Base-by-base conservation (phyloP, 2,113 vertebrate species). In the Cyphomyrus discorhynchus region DNA sequence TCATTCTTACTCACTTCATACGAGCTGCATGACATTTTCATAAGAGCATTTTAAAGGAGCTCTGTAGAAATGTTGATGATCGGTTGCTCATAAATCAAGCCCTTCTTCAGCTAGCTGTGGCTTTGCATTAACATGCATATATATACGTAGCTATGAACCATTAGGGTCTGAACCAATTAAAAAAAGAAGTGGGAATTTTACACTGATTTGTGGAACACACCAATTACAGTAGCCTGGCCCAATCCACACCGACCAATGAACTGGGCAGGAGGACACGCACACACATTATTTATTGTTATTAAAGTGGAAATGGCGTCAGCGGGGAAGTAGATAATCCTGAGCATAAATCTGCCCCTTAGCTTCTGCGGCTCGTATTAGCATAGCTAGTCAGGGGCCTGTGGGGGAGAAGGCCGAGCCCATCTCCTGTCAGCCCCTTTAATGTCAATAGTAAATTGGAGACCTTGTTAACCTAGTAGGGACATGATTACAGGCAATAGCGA, bases 371-470 rank as follows among this genome's bases (percentile, higher is more conserved):
- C 90, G 89, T 94, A 96, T 97, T 96, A 96, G 93, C 94, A 95
- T 96, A 95, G 95, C 95, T 96, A 94, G 91, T 94, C 92, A 93
- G 91, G 90, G 93, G 95, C 92, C 93, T 93, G 91, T 94, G 89
- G 93, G 94, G 89, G 95, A 91, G 88, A 62, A 91, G 92, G 66
- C 87, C 90, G 93, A 93, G 95, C 95, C 92, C 95, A 95, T 94
- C 95, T 92, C 94, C 89, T 93, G 96, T 96, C 95, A 92, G 95
- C 92, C 96, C 94, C 94, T 96, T 95, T 96, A 96, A 92, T 95
- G 97, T 97, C 96, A 96, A 95, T 89, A 96, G 96, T 95, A 97
- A 98, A 97, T 95, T 96, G 96, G 96, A 94, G 95, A 96, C 92
- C 97, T 97, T 94, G 94, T 97, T 96, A 97, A 96, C 94, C 90